These are phyloP conservation scores for Eurypyga helias DNA, from an alignment of 2,113 vertebrate genomes.

Conservation along the genomic window DNA sequence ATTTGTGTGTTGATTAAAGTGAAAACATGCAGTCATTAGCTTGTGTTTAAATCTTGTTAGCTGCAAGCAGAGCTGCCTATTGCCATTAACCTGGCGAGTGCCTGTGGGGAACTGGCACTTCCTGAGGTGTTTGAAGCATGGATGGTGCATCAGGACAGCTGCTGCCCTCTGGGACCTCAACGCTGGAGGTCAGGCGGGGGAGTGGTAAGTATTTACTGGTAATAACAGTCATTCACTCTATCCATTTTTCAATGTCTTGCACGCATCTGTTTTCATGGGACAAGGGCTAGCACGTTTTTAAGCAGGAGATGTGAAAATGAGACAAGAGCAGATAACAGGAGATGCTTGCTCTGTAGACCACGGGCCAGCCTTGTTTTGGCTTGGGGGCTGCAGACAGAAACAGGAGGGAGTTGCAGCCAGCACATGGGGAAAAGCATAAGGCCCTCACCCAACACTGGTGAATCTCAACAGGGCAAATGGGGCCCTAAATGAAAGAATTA, in stretches of 20 bases:
- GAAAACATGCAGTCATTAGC: constrained; percentile 74
- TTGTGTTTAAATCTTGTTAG: constrained; percentile 72
- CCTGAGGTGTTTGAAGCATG: background rate
- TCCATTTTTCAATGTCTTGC: background rate
- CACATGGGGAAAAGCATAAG: background rate
- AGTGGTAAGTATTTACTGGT: background rate
- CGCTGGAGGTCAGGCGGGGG: background rate
- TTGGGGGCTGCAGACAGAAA: background rate
- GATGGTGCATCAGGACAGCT: background rate
- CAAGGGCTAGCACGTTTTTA: background rate
- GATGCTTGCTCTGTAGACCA: background rate
- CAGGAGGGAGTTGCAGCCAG: background rate
- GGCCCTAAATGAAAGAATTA: background rate
- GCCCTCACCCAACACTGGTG: background rate
- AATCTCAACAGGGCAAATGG: background rate
- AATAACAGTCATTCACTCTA: background rate
- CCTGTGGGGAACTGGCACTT: background rate
- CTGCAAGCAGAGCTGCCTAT: background rate
- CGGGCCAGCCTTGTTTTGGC: background rate
- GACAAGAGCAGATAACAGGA: background rate
- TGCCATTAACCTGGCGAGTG: constrained; percentile 61
- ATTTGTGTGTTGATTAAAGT: constrained; percentile 69
- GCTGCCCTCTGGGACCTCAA: background rate
- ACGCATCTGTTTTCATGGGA: background rate
- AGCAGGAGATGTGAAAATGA: background rate